Base-by-base conservation (phyloP, 2,888 invertebrate species). In the Cremastinae sp. region DNA sequence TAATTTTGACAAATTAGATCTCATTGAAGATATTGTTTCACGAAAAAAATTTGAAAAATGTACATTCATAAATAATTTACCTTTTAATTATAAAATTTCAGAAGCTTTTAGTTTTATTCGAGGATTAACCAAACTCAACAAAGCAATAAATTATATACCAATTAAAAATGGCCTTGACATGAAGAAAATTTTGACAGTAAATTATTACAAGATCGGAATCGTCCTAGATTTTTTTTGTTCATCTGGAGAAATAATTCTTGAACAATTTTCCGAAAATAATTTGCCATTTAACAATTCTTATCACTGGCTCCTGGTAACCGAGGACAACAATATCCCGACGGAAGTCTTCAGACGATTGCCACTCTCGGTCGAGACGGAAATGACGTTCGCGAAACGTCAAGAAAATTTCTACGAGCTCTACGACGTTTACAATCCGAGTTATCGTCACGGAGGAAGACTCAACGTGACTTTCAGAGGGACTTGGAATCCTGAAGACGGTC, bases 341-440 rank as follows among this genome's bases (percentile, higher is more conserved):
- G 65, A 79, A 18, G 59, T 74, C 59, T 72, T 85, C 1, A 49
- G 70, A 12, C 45, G 73, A 10, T 68, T 87, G n/a, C 84, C 84
- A 1, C 74, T 87, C 2, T 82, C 81, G 16, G 79, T 87, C 20
- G 83, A 84, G 45, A 79, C 84, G 2, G 87, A 87, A 66, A 55
- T 87, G 39, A 83, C 82, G 0, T 56, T 83, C n/a, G 84, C 82
- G 9, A 65, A 74, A 10, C 64, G 66, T 9, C 35, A 58, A 2
- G 20, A 75, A 18, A 69, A 81, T 56, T 51, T 39, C 16, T 84
- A 81, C 47, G 49, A 66, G 3, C 81, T 86, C 12, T 81, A 83
- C 64, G 86, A 87, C 9, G 79, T 84, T 56, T 86, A 86, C 59
- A 87, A 86, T 82, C 85, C 84, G 0, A 86, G 86, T 68, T 83